Conservation (phyloP, 2,797 vertebrate species). For the Coluber constrictor region DNA sequence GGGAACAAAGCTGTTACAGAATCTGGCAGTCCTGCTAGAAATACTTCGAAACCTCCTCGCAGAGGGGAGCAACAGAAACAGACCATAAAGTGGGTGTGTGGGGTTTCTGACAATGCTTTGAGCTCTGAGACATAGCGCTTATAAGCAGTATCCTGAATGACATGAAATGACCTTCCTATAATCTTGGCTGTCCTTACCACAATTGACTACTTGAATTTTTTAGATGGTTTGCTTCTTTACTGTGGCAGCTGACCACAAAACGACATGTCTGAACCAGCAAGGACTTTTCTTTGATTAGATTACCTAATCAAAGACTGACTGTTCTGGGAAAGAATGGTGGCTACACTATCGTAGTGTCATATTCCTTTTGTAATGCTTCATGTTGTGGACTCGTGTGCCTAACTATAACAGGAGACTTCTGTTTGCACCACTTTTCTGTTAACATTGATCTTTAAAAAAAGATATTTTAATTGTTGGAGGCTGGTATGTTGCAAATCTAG, state of each 20-base stretch:
- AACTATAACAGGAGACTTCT: background rate
- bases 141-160: no score
- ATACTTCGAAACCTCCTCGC: no score
- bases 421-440: background rate
- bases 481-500: background rate
- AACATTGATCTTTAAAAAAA: background rate
- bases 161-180: no score
- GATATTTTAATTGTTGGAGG: background rate
- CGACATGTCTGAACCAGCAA: slow-evolving; percentile 44
- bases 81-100: no score
- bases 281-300: slow-evolving; percentile 45
- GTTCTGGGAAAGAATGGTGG: background rate
- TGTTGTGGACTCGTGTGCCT: background rate
- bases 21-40: no score
- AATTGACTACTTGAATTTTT: slow-evolving; percentile 59
- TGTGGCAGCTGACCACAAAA: slow-evolving; percentile 49
- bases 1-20: no score
- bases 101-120: no score
- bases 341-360: background rate
- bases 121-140: no score
- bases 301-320: slow-evolving; percentile 52
- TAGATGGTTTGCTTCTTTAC: slow-evolving; percentile 59
- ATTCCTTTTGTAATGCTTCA: background rate
- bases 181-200: background rate
- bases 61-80: no score